Percentiles rank a stretch among this genome's conserved stretches.
phyloP scores from a whole-genome alignment of 2,888 invertebrate genomes.

The Cephonodes hylas region DNA sequence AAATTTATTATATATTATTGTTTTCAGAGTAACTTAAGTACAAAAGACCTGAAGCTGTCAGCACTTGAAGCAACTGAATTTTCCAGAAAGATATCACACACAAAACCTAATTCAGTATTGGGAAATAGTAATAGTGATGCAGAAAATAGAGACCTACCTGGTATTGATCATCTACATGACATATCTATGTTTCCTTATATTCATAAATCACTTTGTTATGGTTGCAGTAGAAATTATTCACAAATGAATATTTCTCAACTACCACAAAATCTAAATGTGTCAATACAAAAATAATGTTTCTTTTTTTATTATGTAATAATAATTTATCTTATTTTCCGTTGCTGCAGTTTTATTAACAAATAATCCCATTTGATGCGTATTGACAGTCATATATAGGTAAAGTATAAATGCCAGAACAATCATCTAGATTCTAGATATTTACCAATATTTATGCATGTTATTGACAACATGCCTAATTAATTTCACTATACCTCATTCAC shows the following conservation, averaged over 20 bases:
- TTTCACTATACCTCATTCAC: too few relatives aligned
- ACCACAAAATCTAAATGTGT: slow-evolving; percentile 27
- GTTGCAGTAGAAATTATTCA: slow-evolving; percentile 62
- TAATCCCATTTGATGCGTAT: background rate
- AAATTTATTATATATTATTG: background rate
- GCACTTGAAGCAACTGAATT: slow-evolving; percentile 83
- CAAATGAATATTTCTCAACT: slow-evolving; percentile 43
- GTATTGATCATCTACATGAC: background rate
- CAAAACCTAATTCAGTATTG: slow-evolving; percentile 17
- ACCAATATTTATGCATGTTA: too few relatives aligned
- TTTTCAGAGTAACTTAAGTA: slow-evolving; percentile 74
- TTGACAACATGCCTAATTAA: too few relatives aligned
- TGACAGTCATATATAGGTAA: background rate
- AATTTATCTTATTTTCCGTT: background rate
- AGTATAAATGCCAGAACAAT: too few relatives aligned
- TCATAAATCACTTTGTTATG: slow-evolving; percentile 57
- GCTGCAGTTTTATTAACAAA: background rate
- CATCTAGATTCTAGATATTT: too few relatives aligned
- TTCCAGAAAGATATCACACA: slow-evolving; percentile 71
- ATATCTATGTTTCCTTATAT: slow-evolving; percentile 53
- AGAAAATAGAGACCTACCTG: background rate
- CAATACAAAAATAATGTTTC: slow-evolving; percentile 19
- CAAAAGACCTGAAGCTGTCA: slow-evolving; percentile 59
- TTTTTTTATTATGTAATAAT: background rate
- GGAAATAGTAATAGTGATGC: background rate